These are phyloP conservation scores for Drosophila santomea DNA, from an alignment of 1,140 invertebrate genomes.

Conservation along the genomic window DNA sequence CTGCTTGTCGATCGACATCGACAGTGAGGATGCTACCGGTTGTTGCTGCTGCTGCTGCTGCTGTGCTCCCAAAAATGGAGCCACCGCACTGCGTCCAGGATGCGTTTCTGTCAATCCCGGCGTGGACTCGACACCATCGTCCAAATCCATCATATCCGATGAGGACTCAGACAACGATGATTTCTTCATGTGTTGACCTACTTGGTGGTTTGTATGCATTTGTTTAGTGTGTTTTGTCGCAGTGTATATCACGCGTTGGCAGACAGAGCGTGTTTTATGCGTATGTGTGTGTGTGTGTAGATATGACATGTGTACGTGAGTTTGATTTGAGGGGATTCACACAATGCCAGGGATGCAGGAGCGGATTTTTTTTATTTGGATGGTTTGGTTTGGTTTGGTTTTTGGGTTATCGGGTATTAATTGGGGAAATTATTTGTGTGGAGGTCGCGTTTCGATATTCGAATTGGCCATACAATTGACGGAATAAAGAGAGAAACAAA, in stretches of 20 bases:
- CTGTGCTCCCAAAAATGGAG: conserved; percentile 84
- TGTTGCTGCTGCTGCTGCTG: conserved; percentile 58
- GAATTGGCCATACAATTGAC: conserved; percentile 64
- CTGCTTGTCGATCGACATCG: conserved; percentile 52
- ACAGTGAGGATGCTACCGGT: conserved; percentile 44
- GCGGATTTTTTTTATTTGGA: conserved; percentile 19
- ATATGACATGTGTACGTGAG: conserved; percentile 24
- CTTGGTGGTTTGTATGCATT: conserved; percentile 81
- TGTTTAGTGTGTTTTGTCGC: conserved; percentile 73
- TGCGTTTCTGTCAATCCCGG: conserved; percentile 86
- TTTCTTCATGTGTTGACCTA: conserved; percentile 95
- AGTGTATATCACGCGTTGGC: conserved; percentile 38
- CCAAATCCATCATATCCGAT: conserved; percentile 97
- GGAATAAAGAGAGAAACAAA: conserved; percentile 83
- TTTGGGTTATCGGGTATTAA: conserved; percentile 24
- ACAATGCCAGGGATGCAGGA: conserved; percentile 39
- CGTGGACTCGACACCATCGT: conserved; percentile 93
- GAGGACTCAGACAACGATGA: conserved; percentile 96
- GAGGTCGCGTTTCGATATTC: conserved; percentile 45
- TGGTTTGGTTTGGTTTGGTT: conserved; percentile 29
- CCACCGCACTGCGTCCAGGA: conserved; percentile 78
- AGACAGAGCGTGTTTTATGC: conserved; percentile 25
- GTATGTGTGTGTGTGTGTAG: conserved; percentile 21
- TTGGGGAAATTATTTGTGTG: conserved; percentile 24
- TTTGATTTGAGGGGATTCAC: conserved; percentile 29